Conservation (phyloP, 2,113 vertebrate genomes). For the Chelonoidis abingdonii region DNA sequence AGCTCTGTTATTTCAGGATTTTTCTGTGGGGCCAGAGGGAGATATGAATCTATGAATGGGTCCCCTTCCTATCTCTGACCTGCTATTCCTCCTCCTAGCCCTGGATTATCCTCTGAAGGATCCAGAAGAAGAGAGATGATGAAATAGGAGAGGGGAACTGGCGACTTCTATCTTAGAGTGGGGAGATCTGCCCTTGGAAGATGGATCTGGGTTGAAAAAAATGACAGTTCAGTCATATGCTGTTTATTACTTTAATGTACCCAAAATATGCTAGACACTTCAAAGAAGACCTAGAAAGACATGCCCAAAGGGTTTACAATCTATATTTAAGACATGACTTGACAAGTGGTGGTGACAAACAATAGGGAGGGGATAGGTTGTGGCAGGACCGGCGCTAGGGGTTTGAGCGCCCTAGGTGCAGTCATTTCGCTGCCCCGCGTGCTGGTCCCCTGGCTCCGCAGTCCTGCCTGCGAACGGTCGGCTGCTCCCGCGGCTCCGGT, state of each 20-base stretch:
- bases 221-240: background rate
- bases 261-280: background rate
- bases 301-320: background rate
- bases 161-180: background rate
- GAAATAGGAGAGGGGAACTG: background rate
- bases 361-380: background rate
- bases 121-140: background rate
- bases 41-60: background rate
- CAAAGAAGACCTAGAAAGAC: background rate
- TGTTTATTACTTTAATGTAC: background rate
- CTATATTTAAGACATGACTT: background rate
- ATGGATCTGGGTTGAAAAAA: background rate
- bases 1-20: background rate
- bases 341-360: background rate
- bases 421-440: too few relatives aligned
- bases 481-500: too few relatives aligned
- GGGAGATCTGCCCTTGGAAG: background rate
- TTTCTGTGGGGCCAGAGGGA: background rate
- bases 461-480: too few relatives aligned
- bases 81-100: background rate
- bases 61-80: background rate
- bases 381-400: background rate
- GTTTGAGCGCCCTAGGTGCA: too few relatives aligned
- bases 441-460: too few relatives aligned
- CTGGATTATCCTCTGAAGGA: background rate